phyloP scores from a whole-genome alignment of 2,888 invertebrate species.

The Branchinecta sandiegonensis region DNA sequence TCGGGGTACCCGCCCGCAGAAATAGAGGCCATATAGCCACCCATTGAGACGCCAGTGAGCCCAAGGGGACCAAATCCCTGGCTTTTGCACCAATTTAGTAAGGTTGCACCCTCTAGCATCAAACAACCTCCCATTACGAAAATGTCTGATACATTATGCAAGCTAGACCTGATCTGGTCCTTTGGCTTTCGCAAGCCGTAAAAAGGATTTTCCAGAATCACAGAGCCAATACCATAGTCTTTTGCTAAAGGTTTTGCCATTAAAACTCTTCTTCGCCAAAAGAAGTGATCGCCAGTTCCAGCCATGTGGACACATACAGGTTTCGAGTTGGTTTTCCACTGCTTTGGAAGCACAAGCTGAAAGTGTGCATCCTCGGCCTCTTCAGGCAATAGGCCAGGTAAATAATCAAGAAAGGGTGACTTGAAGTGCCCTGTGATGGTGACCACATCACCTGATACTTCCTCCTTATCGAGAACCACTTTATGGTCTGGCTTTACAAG shows the following conservation, averaged over 20 bases:
- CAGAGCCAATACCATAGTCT: conserved; percentile 76
- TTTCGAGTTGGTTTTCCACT: conserved; percentile 53
- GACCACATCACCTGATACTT: conserved; percentile 53
- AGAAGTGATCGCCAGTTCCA: conserved; percentile 95
- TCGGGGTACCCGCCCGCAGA: conserved; percentile 93
- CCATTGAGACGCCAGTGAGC: conserved; percentile 92
- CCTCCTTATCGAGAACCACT: conserved; percentile 70
- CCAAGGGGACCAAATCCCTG: conserved; percentile 85
- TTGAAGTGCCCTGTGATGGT: conserved; percentile 73
- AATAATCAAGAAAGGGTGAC: conserved; percentile 62
- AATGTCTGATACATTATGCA: conserved; percentile 90
- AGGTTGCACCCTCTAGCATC: conserved; percentile 75
- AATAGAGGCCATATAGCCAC: conserved; percentile 95
- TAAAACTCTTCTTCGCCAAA: conserved; percentile 72
- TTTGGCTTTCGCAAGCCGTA: conserved; percentile 77
- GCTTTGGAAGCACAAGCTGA: conserved; percentile 61
- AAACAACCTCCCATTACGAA: conserved; percentile 98
- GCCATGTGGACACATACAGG: conserved; percentile 88
- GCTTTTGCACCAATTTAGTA: conserved; percentile 85
- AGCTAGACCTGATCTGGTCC: conserved; percentile 70
- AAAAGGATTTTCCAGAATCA: conserved; percentile 92
- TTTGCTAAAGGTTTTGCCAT: conserved; percentile 82
- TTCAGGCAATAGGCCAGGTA: conserved; percentile 74
- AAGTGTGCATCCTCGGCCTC: conserved; percentile 71
- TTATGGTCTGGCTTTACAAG: conserved; percentile 69